Base-by-base conservation (phyloP, 2,797 vertebrate genomes). In the Lerista edwardsae region DNA sequence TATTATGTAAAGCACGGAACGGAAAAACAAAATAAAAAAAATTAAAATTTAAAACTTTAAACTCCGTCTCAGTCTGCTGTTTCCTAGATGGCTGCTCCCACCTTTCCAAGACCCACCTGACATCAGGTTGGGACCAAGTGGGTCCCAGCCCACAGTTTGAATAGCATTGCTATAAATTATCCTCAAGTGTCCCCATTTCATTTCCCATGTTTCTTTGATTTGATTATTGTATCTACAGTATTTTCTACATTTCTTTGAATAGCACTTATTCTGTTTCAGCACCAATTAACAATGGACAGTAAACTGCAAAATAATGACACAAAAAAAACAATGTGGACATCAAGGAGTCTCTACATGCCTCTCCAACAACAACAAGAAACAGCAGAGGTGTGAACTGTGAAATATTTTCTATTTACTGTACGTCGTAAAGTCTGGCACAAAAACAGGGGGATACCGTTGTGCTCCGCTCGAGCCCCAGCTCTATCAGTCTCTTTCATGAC, bases 401-500 rank as follows among this genome's bases (percentile, higher is more conserved):
- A 80, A 75, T 85, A 91, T 15, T 90, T 85, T 75, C 86, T 89
- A 91, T 89, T 92, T 94, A 91, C 80, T 90, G 74, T 1, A 88
- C 79, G 82, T 77, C 61, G 91, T 94, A 94, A 94, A 77, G 92
- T 87, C 83, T 78, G 87, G 79, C 34, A 57, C 86, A 71, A 71
- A 84, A 69, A n/a, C 5, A 31, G 6, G 3, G 17, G 36, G 55
- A 4, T n/a, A 72, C 21, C 73, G 51, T 57, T 71, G 64, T 62
- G 47, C 27, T 62, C 51, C 62, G 47, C 39, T 47, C 65, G 34
- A 47, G 25, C 25, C 57, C 29, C 41, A 84, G 31, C 47, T 23
- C 21, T 36, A 83, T 84, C 77, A 80, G 72, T 80, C 73, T 84
- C 41, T 80, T 87, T 84, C 39, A 84, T 71, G n/a, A 84, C 75